A percentile compares a stretch with the other conserved stretches of the same genome.
phyloP scores from a whole-genome alignment of 2,113 vertebrate species.

The Centrocercus urophasianus region DNA sequence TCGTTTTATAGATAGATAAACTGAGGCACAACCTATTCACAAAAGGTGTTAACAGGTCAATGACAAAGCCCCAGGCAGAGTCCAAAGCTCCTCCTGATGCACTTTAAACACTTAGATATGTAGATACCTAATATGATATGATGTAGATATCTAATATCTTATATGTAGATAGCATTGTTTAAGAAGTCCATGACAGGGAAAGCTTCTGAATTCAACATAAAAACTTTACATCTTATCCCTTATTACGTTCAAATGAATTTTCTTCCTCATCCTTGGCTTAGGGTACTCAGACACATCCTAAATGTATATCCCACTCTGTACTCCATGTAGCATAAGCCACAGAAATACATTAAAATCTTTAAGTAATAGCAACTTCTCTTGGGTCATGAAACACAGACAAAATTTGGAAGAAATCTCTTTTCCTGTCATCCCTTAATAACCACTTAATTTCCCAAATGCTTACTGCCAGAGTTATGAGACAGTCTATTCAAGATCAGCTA shows the following conservation, averaged over 20 bases:
- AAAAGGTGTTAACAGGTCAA: not conserved
- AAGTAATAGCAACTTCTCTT: not conserved
- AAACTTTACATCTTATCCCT: not conserved
- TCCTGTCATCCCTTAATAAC: not conserved
- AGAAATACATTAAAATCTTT: not conserved
- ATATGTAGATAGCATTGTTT: not conserved
- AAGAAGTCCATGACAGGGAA: accelerated
- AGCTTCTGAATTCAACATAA: not conserved
- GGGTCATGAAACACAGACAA: not conserved
- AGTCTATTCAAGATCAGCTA: not conserved
- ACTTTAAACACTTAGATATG: not conserved
- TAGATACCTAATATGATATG: no score
- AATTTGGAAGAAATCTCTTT: not conserved
- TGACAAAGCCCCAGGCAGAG: not conserved
- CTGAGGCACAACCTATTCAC: not conserved
- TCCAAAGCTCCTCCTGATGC: not conserved
- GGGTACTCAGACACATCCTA: not conserved
- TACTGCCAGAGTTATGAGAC: not conserved
- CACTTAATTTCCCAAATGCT: not conserved
- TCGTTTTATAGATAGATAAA: not conserved
- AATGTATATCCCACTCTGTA: not conserved
- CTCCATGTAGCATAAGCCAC: not conserved
- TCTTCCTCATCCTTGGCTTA: not conserved
- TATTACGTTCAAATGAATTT: not conserved
- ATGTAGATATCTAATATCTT: no score